Evolutionary conservation across 2,797 vertebrate genomes (phyloP).

Genomic region (Aphelocoma californica): DNA sequence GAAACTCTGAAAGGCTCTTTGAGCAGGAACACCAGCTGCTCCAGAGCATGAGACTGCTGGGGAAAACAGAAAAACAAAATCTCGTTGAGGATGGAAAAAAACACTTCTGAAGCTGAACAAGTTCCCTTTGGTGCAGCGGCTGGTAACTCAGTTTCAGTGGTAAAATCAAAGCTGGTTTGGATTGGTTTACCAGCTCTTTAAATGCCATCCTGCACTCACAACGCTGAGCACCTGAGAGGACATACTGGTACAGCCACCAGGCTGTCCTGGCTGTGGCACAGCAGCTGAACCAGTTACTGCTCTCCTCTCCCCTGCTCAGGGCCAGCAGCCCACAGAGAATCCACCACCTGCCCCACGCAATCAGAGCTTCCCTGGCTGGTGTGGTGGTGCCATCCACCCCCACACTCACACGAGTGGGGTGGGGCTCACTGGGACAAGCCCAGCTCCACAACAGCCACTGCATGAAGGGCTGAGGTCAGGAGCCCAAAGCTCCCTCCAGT

Average conservation of each 20-base stretch:
- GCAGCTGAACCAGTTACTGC: neutral
- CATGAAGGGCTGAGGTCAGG: neutral
- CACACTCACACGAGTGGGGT: neutral
- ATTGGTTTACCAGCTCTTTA: neutral
- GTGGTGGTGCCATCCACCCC: neutral
- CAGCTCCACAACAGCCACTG: neutral
- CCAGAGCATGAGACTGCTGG: neutral
- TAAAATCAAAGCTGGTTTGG: neutral
- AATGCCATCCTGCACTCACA: neutral
- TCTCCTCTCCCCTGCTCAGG: neutral
- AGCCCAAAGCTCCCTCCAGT: neutral
- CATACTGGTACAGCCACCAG: accelerated
- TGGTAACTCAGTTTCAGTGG: neutral
- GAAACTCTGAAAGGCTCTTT: neutral
- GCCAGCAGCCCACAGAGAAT: neutral
- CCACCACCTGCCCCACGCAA: neutral
- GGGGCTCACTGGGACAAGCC: neutral
- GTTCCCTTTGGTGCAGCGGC: neutral
- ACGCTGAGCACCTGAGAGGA: neutral
- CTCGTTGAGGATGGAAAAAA: neutral
- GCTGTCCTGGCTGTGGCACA: neutral
- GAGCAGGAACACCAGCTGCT: neutral
- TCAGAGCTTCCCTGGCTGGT: neutral
- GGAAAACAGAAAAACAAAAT: neutral
- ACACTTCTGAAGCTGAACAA: neutral